A percentile compares a stretch with the other conserved stretches of the same genome.
Conservation (phyloP, 2,888 invertebrate species). For the Monopis laevigella region DNA sequence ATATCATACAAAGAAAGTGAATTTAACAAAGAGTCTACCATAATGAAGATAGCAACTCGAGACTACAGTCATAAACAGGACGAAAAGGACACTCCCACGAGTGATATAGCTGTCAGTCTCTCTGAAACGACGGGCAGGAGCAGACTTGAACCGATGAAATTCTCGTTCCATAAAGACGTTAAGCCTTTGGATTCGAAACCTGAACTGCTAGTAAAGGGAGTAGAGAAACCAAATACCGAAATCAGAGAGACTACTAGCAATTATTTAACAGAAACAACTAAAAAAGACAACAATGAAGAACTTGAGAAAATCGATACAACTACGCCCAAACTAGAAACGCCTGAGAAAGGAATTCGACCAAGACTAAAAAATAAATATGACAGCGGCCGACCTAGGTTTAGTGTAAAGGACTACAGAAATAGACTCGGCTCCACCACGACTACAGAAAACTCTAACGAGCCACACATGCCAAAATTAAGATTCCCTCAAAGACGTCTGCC, state of each 20-base stretch:
- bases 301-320: conserved; percentile 33
- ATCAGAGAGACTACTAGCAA: background rate
- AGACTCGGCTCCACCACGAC: conserved; percentile 68
- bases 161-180: conserved; percentile 54
- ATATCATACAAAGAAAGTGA: conserved; percentile 33
- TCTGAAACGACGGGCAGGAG: conserved; percentile 33
- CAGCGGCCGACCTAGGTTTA: conserved; percentile 75
- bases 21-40: conserved; percentile 46
- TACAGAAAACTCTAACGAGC: conserved; percentile 39
- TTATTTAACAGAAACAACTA: conserved; percentile 1
- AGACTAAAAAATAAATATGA: conserved; percentile 63
- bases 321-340: conserved; percentile 34
- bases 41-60: conserved; percentile 60
- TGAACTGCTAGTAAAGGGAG: background rate
- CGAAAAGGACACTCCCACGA: conserved; percentile 62
- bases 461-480: conserved; percentile 44
- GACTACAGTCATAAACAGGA: conserved; percentile 61
- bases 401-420: conserved; percentile 79
- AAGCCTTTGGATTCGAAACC: conserved; percentile 49
- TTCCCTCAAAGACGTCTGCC: conserved; percentile 59
- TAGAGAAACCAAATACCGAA: conserved; percentile 22
- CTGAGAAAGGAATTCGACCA: conserved; percentile 37
- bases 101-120: conserved; percentile 50
- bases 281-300: conserved; percentile 17
- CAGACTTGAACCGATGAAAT: conserved; percentile 31